A percentile compares a stretch with the other conserved stretches of the same genome.
These are phyloP conservation scores for Crocallis elinguaria DNA, from an alignment of 2,888 invertebrate species.

Conservation along the genomic window DNA sequence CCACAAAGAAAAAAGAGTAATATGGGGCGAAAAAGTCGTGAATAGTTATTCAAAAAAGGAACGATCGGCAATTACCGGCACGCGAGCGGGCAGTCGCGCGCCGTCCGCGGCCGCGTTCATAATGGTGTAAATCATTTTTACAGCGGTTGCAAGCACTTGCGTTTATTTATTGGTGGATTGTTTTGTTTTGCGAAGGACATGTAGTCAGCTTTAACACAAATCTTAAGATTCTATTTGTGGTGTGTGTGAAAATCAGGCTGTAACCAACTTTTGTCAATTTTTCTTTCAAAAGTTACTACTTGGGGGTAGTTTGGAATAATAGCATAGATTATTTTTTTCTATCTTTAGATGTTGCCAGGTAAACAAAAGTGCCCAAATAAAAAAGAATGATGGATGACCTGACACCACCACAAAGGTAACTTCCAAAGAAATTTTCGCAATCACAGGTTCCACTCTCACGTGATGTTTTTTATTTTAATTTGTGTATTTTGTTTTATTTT, in stretches of 20 bases:
- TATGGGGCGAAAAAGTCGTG: conserved; percentile 84
- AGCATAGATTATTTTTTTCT: too few relatives aligned
- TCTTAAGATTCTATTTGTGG: too few relatives aligned
- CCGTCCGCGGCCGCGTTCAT: conserved; percentile 61
- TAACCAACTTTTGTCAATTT: background rate
- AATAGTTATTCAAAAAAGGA: conserved; percentile 83
- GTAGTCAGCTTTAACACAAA: too few relatives aligned
- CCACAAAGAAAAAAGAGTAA: conserved; percentile 67
- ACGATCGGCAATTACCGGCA: conserved; percentile 81
- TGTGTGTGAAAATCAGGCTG: too few relatives aligned
- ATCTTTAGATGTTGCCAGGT: too few relatives aligned
- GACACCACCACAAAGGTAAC: too few relatives aligned
- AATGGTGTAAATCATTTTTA: conserved; percentile 48
- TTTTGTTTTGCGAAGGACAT: conserved; percentile 13
- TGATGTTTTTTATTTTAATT: background rate
- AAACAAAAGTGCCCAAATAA: too few relatives aligned
- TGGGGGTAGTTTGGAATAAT: too few relatives aligned
- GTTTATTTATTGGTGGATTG: conserved; percentile 19
- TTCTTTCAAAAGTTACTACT: background rate
- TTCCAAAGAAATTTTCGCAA: too few relatives aligned
- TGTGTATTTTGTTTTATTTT: background rate
- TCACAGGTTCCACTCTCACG: too few relatives aligned
- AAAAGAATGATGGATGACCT: too few relatives aligned
- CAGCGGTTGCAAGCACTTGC: conserved; percentile 31
- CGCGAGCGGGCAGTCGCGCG: conserved; percentile 82